Evolutionary conservation across 2,113 vertebrate genomes (phyloP), one percentile per base, ranked within the genome.

Genomic region (Anser brachyrhynchus): DNA sequence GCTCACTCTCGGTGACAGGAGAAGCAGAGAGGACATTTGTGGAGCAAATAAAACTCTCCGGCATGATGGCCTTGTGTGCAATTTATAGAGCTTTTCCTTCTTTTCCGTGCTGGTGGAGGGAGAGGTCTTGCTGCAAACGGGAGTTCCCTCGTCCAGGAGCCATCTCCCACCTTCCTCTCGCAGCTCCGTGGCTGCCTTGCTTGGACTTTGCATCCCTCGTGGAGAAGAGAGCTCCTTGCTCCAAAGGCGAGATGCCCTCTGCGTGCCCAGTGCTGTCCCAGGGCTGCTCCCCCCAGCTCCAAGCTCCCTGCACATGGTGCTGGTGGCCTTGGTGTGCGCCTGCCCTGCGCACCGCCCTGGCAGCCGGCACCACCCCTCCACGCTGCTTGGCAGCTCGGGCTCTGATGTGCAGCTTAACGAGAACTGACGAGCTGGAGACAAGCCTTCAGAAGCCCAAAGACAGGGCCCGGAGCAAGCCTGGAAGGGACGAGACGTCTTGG

Each of bases 381-480:
- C 81, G 81, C 80, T 39, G 73, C 49, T 73, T 4, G 84, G 93
- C 89, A 81, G 93, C 89, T 59, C 58, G 5, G 2, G 26, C 94
- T 96, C 66, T 93, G 95, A 95, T 67, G 75, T 11, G 85, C 0
- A 65, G 78, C 69, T 92, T 85, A 91, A 93, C 2, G 54, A 76
- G 90, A 94, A 49, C 71, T 1, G 85, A 49, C 62, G 19, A 4
- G 6, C 62, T 15, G 62, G 82, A 90, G 78, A n/a, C 2, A 59
- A 88, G 75, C 78, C 78, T 33, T 83, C 88, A 93, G 88, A 90
- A 88, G 82, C 92, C 88, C 85, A 66, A 94, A 85, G 92, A 88
- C 90, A 95, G 64, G 78, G 93, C 95, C 96, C 1, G 39, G 92
- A 86, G 95, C 92, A 4, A 87, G 81, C 0, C 93, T 64, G 69